Percentiles rank a stretch among this genome's conserved stretches.
Conservation (phyloP, 2,797 vertebrate species). For the Philypnodon macrostomus region DNA sequence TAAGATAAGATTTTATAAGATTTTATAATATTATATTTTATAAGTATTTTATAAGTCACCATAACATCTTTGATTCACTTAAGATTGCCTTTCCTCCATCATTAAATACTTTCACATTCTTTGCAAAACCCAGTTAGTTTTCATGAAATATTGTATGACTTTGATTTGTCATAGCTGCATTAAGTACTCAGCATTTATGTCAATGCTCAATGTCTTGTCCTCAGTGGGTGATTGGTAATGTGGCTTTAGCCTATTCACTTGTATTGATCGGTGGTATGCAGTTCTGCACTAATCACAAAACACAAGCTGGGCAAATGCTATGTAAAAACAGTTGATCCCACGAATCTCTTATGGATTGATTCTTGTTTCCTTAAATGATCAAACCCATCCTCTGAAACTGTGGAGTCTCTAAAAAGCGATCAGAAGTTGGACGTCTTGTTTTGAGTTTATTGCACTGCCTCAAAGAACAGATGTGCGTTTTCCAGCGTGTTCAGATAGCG, state of each 20-base stretch:
- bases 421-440: conserved; percentile 29
- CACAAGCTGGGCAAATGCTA: conserved; percentile 12
- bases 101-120: too few species aligned
- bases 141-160: not conserved
- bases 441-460: conserved; percentile 30
- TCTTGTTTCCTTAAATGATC: conserved; percentile 12
- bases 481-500: conserved; percentile 19
- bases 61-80: too few species aligned
- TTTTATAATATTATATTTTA: too few species aligned
- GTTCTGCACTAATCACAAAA: not conserved
- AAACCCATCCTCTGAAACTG: not conserved
- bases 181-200: not conserved
- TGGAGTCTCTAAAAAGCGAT: conserved; percentile 7
- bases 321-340: conserved; percentile 15
- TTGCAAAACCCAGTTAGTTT: too few species aligned
- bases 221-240: conserved; percentile 4
- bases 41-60: too few species aligned
- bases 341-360: conserved; percentile 20
- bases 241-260: not conserved
- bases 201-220: not conserved
- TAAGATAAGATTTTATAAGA: too few species aligned
- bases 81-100: too few species aligned
- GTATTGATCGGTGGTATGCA: not conserved
- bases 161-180: not conserved
- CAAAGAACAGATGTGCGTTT: conserved; percentile 29